These are phyloP conservation scores for Diplolepis rosae DNA, from an alignment of 2,888 invertebrate genomes.

Conservation along the genomic window DNA sequence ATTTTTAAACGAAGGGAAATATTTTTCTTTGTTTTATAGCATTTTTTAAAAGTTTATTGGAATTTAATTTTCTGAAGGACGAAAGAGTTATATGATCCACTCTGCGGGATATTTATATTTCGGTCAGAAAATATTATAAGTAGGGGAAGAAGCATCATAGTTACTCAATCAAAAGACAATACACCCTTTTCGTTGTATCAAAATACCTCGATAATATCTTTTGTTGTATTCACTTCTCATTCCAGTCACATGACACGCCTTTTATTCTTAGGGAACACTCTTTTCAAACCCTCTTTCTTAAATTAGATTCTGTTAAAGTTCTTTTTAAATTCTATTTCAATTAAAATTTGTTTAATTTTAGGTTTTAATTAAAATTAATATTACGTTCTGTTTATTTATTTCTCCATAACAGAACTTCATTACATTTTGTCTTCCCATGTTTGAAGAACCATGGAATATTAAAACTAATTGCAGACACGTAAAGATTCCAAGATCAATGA, in stretches of 20 bases:
- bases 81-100: background rate
- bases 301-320: background rate
- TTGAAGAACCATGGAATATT: background rate
- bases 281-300: background rate
- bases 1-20: background rate
- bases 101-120: conserved; percentile 22
- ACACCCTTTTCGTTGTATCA: background rate
- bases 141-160: conserved; percentile 1
- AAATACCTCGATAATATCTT: conserved; percentile 17
- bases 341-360: too few species aligned
- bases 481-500: background rate
- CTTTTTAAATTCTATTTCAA: too few species aligned
- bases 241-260: background rate
- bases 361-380: too few species aligned
- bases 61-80: background rate
- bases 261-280: background rate
- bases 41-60: background rate
- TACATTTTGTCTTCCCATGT: too few species aligned
- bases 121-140: background rate
- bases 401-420: too few species aligned
- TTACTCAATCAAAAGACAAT: conserved; percentile 18
- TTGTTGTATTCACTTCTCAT: background rate
- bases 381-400: too few species aligned
- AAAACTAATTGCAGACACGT: background rate
- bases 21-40: background rate